phyloP scores from a whole-genome alignment of 2,888 invertebrate genomes.

The Tiliacea aurago region DNA sequence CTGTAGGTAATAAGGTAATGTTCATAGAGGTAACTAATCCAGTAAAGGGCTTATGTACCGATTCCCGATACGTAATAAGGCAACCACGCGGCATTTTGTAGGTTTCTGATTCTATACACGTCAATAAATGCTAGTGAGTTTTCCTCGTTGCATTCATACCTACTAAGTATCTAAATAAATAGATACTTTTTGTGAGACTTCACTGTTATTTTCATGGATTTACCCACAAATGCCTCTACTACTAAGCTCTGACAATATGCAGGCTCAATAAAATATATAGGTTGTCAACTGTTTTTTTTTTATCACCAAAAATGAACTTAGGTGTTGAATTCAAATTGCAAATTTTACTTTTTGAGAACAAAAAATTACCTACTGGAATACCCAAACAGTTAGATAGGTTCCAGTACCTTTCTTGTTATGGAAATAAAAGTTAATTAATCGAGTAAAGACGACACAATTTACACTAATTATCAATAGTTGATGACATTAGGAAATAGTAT shows the following conservation, averaged over 20 bases:
- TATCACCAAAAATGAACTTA: not conserved
- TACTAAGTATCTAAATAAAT: not conserved
- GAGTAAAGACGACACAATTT: not conserved
- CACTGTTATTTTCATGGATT: slow-evolving; percentile 15
- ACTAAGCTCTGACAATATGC: not conserved
- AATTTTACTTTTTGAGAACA: not conserved
- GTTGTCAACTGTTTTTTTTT: not conserved
- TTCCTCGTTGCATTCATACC: slow-evolving; percentile 50
- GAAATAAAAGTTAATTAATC: slow-evolving; percentile 5
- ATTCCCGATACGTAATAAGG: slow-evolving; percentile 50
- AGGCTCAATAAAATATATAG: not conserved
- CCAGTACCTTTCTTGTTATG: not conserved
- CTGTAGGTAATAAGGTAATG: not conserved
- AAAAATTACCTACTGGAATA: too few species aligned
- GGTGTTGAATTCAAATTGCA: not conserved
- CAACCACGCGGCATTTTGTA: slow-evolving; percentile 55
- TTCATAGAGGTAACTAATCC: slow-evolving; percentile 70
- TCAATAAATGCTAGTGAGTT: slow-evolving; percentile 49
- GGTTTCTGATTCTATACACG: slow-evolving; percentile 62
- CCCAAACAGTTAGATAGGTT: not conserved
- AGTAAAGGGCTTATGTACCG: slow-evolving; percentile 71
- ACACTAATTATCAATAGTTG: not conserved
- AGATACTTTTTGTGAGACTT: slow-evolving; percentile 39
- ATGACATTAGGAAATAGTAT: not conserved
- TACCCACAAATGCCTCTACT: not conserved